Evolutionary conservation across 2,113 vertebrate species (phyloP).

Genomic region (Ceuthmochares aereus): DNA sequence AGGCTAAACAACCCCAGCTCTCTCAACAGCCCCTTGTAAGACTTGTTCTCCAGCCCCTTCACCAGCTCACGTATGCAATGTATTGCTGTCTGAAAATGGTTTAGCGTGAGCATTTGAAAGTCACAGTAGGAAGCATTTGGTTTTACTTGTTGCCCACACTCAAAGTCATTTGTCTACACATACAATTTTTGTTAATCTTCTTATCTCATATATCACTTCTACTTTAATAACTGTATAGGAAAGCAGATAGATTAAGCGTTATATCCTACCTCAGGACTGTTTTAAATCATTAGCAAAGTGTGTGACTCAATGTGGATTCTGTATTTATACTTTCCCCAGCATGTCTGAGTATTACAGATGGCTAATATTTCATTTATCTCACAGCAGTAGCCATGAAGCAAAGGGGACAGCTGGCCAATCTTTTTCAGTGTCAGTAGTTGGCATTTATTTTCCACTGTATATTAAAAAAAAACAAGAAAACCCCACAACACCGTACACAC

Average conservation of each 20-base stretch:
- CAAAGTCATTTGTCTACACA: background rate
- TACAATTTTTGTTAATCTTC: background rate
- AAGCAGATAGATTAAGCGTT: conserved; percentile 15
- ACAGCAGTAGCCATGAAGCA: conserved; percentile 25
- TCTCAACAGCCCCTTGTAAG: too few relatives aligned
- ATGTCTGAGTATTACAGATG: conserved; percentile 49
- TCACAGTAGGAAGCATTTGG: background rate
- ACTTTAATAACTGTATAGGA: conserved; percentile 38
- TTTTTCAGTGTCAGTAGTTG: conserved; percentile 9
- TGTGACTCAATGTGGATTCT: conserved; percentile 44
- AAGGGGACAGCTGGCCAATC: background rate
- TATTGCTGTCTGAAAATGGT: background rate
- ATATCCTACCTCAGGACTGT: conserved; percentile 28
- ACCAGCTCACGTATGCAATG: background rate
- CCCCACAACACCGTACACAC: too few relatives aligned
- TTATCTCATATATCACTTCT: conserved; percentile 6
- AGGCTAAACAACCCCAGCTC: too few relatives aligned
- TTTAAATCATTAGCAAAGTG: conserved; percentile 43
- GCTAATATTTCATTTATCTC: background rate
- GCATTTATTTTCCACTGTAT: conserved; percentile 38
- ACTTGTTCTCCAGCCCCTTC: too few relatives aligned
- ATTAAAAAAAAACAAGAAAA: background rate
- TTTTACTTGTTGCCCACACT: background rate
- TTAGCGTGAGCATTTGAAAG: background rate
- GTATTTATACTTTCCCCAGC: conserved; percentile 30